A percentile compares a stretch with the other conserved stretches of the same genome.
These are phyloP conservation scores for Otus scops DNA, from an alignment of 2,797 vertebrate genomes.

Conservation along the genomic window DNA sequence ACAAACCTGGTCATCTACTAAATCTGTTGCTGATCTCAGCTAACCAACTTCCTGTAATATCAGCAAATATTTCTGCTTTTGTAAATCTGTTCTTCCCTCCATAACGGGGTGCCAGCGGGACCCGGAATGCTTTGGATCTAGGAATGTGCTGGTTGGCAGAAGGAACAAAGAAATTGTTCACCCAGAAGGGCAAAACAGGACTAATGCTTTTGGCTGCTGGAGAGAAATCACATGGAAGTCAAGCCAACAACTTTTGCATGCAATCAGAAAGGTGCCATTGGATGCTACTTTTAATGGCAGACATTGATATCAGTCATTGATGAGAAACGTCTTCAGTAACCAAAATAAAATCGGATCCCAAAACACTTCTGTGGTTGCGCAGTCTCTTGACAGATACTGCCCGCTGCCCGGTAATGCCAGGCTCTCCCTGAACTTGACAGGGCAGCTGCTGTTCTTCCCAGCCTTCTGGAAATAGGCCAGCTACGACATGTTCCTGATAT, in stretches of 20 bases:
- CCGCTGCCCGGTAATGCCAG: neutral
- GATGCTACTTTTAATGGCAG: neutral
- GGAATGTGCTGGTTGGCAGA: conserved; percentile 21
- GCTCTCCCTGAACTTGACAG: neutral
- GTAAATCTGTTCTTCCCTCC: neutral
- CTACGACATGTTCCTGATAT: neutral
- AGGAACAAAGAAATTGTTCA: conserved; percentile 45
- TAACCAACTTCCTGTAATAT: neutral
- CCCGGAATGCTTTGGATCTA: conserved; percentile 11
- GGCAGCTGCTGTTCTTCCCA: conserved; percentile 22
- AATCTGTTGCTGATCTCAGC: conserved; percentile 9
- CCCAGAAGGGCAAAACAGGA: conserved; percentile 20
- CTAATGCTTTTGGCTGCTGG: neutral
- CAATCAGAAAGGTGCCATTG: neutral
- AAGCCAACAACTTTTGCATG: neutral
- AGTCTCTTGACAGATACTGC: neutral
- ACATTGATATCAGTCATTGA: neutral
- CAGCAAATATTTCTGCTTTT: conserved; percentile 55
- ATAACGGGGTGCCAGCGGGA: neutral
- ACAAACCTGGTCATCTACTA: neutral
- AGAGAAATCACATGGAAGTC: neutral
- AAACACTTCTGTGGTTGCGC: neutral
- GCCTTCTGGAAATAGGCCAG: neutral
- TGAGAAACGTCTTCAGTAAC: neutral
- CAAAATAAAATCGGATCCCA: neutral